These are phyloP conservation scores for Microctenopoma lineatum DNA, from an alignment of 2,797 vertebrate genomes.

Conservation along the genomic window DNA sequence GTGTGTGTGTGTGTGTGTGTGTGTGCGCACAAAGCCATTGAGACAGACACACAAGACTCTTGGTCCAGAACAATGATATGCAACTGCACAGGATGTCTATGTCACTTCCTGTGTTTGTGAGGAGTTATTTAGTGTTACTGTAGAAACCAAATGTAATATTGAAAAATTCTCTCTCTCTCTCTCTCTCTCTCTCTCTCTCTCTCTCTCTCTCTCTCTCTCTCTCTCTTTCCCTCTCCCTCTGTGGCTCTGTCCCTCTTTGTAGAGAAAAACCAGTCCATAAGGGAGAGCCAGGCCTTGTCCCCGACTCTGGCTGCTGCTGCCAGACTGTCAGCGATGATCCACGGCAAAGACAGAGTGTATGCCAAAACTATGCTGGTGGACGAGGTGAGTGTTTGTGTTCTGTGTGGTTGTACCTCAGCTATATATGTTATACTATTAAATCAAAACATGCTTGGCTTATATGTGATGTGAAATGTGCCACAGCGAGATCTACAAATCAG, in stretches of 20 bases:
- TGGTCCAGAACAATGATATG: slow-evolving; percentile 71
- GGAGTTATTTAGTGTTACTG: slow-evolving; percentile 71
- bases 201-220: neutral
- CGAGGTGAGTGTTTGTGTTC: slow-evolving; percentile 66
- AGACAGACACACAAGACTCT: slow-evolving; percentile 28
- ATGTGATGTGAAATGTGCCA: slow-evolving; percentile 14
- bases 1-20: slow-evolving; percentile 25
- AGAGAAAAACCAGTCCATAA: slow-evolving; percentile 87
- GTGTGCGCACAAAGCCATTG: slow-evolving; percentile 16
- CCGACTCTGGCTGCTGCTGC: slow-evolving; percentile 80
- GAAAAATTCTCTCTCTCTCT: slow-evolving; percentile 50
- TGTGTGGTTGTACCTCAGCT: neutral
- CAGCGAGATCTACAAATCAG: slow-evolving; percentile 8
- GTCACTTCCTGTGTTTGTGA: slow-evolving; percentile 83
- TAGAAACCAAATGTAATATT: slow-evolving; percentile 77
- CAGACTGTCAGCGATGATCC: slow-evolving; percentile 85
- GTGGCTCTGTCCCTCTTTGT: slow-evolving; percentile 52
- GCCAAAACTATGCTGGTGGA: slow-evolving; percentile 79
- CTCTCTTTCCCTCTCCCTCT: slow-evolving; percentile 13
- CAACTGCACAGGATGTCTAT: slow-evolving; percentile 75
- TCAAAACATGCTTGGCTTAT: neutral
- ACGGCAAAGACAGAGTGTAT: slow-evolving; percentile 84
- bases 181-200: no score
- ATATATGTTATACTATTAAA: neutral
- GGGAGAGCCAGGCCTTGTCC: slow-evolving; percentile 80